These are phyloP conservation scores for Pocillopora damicornis DNA, from an alignment of 64 coral and sea anemone genomes.

Conservation along the genomic window DNA sequence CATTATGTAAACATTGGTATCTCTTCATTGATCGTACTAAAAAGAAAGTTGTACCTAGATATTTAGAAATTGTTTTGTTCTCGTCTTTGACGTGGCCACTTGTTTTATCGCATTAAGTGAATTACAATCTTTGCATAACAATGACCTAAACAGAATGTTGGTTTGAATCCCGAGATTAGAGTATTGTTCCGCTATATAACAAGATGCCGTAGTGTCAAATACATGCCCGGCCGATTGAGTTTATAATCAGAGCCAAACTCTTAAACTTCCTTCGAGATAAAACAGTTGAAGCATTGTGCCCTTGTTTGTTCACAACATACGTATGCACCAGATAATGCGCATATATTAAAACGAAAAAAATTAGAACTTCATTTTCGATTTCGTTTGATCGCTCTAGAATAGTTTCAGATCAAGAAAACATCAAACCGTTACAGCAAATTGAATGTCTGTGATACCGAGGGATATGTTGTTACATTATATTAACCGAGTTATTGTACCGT, in stretches of 20 bases:
- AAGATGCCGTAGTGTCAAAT: conserved; percentile 16
- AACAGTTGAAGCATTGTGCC: conserved; percentile 38
- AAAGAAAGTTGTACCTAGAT: conserved; percentile 61
- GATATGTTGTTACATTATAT: conserved; percentile 58
- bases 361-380: conserved; percentile 42
- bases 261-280: conserved; percentile 52
- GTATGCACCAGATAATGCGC: conserved; percentile 60
- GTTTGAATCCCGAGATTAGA: conserved; percentile 92
- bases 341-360: conserved; percentile 73
- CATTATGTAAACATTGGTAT: conserved; percentile 50
- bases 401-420: not conserved
- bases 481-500: conserved; percentile 74
- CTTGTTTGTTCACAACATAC: conserved; percentile 67
- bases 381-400: conserved; percentile 21
- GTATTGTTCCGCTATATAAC: conserved; percentile 66
- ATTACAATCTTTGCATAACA: conserved; percentile 99
- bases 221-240: conserved; percentile 20
- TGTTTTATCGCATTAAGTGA: conserved; percentile 99
- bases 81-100: conserved; percentile 84
- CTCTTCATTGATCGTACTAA: conserved; percentile 39
- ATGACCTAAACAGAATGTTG: conserved; percentile 72
- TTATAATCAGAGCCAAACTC: conserved; percentile 26
- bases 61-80: conserved; percentile 99
- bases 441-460: not conserved
- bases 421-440: conserved; percentile 7